These are phyloP conservation scores for Luperina testacea DNA, from an alignment of 2,888 invertebrate species.

Conservation along the genomic window DNA sequence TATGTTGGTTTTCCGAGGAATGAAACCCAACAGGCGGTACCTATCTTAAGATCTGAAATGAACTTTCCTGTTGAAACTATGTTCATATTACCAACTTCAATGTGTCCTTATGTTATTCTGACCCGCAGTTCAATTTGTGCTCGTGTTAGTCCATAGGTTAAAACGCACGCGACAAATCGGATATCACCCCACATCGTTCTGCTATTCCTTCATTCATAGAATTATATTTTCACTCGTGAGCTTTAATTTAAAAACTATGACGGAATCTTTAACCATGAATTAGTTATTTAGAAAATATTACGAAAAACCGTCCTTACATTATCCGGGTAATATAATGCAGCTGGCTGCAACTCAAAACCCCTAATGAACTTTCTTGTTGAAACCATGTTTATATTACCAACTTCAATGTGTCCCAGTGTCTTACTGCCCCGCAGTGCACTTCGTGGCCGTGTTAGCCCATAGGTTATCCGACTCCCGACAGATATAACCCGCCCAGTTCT, in stretches of 20 bases:
- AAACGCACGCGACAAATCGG: constrained; percentile 4
- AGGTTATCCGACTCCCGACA: constrained; percentile 49
- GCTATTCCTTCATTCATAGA: not conserved
- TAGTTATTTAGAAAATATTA: not conserved
- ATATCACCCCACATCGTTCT: too few species aligned
- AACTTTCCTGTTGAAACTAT: constrained; percentile 3
- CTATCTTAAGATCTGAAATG: not conserved
- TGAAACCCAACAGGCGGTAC: not conserved
- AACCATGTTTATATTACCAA: constrained; percentile 6
- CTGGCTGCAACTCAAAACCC: not conserved
- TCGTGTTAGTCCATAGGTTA: constrained; percentile 36
- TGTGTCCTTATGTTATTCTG: not conserved
- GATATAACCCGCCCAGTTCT: constrained; percentile 49
- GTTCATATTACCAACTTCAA: constrained; percentile 1
- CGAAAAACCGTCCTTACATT: not conserved
- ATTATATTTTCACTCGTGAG: not conserved
- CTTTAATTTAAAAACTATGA: too few species aligned
- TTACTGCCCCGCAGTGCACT: constrained; percentile 19
- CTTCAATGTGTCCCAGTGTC: constrained; percentile 1
- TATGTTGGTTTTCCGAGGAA: not conserved
- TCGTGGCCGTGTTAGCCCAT: constrained; percentile 36
- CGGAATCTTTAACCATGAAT: not conserved
- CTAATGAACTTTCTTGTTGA: constrained; percentile 15
- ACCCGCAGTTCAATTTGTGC: not conserved
- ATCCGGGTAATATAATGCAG: not conserved